A percentile compares a stretch with the other conserved stretches of the same genome.
Evolutionary conservation across 2,888 invertebrate species (phyloP).

Genomic region (Synergus laeviventris): DNA sequence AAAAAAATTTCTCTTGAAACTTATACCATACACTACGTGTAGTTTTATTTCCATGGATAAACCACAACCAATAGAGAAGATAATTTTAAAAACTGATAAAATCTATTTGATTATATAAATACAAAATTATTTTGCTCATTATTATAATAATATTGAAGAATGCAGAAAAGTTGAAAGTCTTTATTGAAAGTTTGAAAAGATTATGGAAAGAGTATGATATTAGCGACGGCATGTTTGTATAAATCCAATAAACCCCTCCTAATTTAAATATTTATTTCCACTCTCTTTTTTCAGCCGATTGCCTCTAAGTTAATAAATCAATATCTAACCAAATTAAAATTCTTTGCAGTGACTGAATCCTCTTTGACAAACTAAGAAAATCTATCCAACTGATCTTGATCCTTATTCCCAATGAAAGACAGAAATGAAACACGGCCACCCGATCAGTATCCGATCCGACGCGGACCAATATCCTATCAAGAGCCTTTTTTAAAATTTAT

Average conservation of each 20-base stretch:
- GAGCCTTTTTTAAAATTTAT: too few species aligned
- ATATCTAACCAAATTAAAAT: not conserved
- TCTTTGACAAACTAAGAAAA: not conserved
- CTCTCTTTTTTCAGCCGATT: constrained; percentile 9
- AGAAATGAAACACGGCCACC: not conserved
- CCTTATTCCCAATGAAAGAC: not conserved
- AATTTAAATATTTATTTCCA: constrained; percentile 36
- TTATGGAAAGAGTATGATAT: constrained; percentile 21
- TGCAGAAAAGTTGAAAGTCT: not conserved
- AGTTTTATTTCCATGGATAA: too few species aligned
- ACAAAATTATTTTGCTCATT: not conserved
- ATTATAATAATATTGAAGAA: not conserved
- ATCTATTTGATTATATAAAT: not conserved
- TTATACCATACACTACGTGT: too few species aligned
- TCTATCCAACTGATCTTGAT: not conserved
- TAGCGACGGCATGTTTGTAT: constrained; percentile 1
- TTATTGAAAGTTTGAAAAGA: constrained; percentile 4
- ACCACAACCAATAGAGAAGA: too few species aligned
- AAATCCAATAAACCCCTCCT: constrained; percentile 25
- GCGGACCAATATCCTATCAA: too few species aligned
- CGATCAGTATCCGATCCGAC: too few species aligned
- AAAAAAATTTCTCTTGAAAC: too few species aligned
- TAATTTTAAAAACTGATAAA: too few species aligned
- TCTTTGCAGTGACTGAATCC: not conserved
- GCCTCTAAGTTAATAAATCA: constrained; percentile 5